Evolutionary conservation across 1,140 invertebrate species (phyloP).

Genomic region (Ctenoplectra terminalis): DNA sequence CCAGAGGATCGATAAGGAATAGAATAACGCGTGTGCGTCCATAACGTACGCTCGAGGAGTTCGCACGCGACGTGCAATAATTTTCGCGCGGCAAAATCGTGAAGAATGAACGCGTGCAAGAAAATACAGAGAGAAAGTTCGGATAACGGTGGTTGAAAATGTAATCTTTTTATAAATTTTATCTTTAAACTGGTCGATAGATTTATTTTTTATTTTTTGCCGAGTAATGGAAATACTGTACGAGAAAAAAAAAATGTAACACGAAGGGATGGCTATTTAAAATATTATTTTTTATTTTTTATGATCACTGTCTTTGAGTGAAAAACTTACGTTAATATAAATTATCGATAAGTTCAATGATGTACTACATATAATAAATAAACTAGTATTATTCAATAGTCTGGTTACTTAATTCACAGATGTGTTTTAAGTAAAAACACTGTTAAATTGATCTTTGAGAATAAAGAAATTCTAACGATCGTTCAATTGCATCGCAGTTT

Average conservation of each 20-base stretch:
- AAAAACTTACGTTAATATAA: neutral
- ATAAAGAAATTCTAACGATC: too few species aligned
- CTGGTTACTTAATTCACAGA: too few species aligned
- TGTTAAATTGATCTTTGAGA: neutral
- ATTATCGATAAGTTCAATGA: too few species aligned
- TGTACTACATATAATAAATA: too few species aligned
- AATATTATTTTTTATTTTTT: neutral
- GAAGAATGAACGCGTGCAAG: neutral
- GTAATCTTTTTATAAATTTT: neutral
- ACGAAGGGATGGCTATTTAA: too few species aligned
- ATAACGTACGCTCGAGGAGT: constrained; percentile 12
- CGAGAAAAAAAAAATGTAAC: neutral
- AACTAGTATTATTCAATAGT: too few species aligned
- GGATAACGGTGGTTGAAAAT: neutral
- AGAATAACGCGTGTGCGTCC: constrained; percentile 32
- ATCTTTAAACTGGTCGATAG: neutral
- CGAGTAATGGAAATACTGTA: too few species aligned
- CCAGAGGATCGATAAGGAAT: constrained; percentile 29
- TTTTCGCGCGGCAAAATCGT: constrained; percentile 14
- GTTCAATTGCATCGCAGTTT: too few species aligned
- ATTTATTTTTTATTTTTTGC: too few species aligned
- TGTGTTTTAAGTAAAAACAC: too few species aligned
- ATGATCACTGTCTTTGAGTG: too few species aligned
- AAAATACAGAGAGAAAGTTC: neutral
- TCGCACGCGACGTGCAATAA: constrained; percentile 34